These are phyloP conservation scores for Helicolenus hilgendorfi DNA, from an alignment of 2,797 vertebrate genomes.

Conservation along the genomic window DNA sequence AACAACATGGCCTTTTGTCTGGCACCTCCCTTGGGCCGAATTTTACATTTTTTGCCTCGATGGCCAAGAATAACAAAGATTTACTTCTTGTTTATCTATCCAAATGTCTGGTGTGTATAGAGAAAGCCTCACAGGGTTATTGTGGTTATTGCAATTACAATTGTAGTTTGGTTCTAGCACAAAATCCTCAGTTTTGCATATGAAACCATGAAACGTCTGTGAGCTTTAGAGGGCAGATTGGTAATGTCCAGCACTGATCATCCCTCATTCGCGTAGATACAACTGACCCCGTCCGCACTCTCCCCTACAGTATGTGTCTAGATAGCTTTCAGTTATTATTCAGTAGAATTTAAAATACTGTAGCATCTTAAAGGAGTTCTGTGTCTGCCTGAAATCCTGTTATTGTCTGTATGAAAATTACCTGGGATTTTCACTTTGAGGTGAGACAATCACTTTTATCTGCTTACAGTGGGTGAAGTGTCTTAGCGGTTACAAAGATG, in stretches of 20 bases:
- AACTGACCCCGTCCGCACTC: not conserved
- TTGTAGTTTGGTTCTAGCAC: not conserved
- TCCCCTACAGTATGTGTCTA: not conserved
- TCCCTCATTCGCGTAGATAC: not conserved
- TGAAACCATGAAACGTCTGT: not conserved
- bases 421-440: conserved; percentile 44
- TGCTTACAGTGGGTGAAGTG: conserved; percentile 25
- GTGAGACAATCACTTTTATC: conserved; percentile 49
- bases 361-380: not conserved
- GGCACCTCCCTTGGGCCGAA: not conserved
- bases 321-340: conserved; percentile 15
- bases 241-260: not conserved
- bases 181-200: not conserved
- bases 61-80: not conserved
- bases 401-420: conserved; percentile 40
- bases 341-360: conserved; percentile 26
- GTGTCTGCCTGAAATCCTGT: conserved; percentile 15
- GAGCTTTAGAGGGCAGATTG: not conserved
- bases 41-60: not conserved
- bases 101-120: not conserved
- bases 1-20: not conserved
- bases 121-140: not conserved
- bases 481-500: not conserved
- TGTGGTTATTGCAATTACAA: not conserved
- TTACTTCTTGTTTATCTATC: not conserved